Base-by-base conservation (phyloP, 2,113 vertebrate species). In the Solea senegalensis region DNA sequence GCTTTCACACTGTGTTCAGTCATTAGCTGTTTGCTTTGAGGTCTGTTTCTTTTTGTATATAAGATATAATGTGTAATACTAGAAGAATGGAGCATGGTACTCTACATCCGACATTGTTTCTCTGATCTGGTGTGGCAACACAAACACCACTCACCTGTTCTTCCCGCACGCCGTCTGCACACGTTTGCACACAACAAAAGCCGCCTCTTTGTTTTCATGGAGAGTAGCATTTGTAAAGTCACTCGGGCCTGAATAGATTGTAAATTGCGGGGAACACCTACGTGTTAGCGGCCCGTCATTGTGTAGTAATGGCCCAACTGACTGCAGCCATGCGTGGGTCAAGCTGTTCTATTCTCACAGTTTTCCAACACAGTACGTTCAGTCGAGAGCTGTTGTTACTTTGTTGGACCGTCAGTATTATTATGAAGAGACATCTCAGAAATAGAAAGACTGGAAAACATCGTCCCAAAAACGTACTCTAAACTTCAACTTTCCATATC, bases 231-330 rank as follows among this genome's bases (percentile, higher is more conserved):
- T 66, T 72, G 74, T 73, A 79, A 85, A 86, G 81, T 69, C 83
- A 89, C 75, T 78, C 80, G 80, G 82, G 84, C 85, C 5, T 74
- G 87, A 89, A 89, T 77, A 68, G 76, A 89, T 85, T 77, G 81
- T 85, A 87, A 89, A 91, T 86, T 89, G 86, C 74, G 50, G 79
- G 79, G 74, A 77, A 84, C 77, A 84, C 77, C 77, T 85, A 82
- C 80, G 77, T 89, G 84, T 81, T 53, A 60, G 48, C 67, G 28
- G 88, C 50, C 72, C 27, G 80, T 77, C 81, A 85, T 88, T 90
- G 83, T 91, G 85, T 68, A 79, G 81, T 86, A 89, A 84, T 81
- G 83, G 84, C 72, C 88, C 68, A 50, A 54, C 69, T 79, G 82
- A 85, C 74, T 44, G 26, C 56, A 65, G 84, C 76, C 50, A 53